phyloP scores from a whole-genome alignment of 2,113 vertebrate genomes.

The Myrmecophaga tridactyla region DNA sequence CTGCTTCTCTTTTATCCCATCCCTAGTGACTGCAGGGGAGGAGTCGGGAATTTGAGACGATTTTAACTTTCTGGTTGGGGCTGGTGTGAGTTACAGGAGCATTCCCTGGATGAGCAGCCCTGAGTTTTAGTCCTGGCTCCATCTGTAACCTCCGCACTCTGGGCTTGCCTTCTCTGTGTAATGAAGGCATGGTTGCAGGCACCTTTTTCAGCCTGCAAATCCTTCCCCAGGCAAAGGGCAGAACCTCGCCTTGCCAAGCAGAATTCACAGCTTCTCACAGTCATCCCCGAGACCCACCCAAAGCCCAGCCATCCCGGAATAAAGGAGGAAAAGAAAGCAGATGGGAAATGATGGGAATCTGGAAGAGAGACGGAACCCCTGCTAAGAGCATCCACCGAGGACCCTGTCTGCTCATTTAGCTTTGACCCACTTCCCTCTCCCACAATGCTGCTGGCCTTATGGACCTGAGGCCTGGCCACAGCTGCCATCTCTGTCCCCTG shows the following conservation, averaged over 20 bases:
- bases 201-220: not conserved
- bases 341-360: not conserved
- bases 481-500: not conserved
- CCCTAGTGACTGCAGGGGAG: not conserved
- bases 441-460: not conserved
- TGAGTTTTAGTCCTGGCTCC: not conserved
- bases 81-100: not conserved
- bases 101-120: not conserved
- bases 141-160: not conserved
- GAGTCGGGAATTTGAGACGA: not conserved
- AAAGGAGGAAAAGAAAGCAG: not conserved
- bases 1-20: not conserved
- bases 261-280: not conserved
- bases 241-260: not conserved
- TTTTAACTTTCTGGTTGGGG: not conserved
- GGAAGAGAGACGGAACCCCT: not conserved
- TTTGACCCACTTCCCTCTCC: not conserved
- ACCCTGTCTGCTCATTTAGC: not conserved
- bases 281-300: not conserved
- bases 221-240: not conserved
- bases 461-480: not conserved
- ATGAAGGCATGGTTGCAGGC: rapidly evolving
- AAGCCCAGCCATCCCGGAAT: not conserved
- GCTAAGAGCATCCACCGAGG: no score
- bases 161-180: not conserved